Evolutionary conservation across 1,140 invertebrate species (phyloP), one percentile per base, ranked within the genome.

Genomic region (Odontomachus brunneus): DNA sequence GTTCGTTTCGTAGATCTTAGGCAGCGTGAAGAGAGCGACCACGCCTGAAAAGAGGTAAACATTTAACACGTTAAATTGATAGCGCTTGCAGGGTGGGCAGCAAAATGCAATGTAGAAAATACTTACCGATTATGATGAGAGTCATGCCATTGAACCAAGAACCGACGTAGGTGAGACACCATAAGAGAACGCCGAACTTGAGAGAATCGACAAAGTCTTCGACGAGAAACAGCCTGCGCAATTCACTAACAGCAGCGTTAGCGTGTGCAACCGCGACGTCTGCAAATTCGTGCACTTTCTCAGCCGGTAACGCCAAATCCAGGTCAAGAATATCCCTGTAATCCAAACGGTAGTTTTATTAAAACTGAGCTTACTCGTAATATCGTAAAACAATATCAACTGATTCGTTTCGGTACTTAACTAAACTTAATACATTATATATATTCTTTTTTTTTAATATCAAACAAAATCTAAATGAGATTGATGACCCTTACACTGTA

Each of bases 131-230:
- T 90, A 99, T 99, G 91, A 99, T 96, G 88, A 99, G 96, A 87
- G 98, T 99, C 96, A 99, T 97, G 92, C 98, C 98, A 95, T 99
- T 99, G 95, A 99, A 99, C 97, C 98, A 99, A 89, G 98, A 96
- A 88, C 99, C 99, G 89, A 99, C 95, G 93, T 99, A 99, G 38
- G 99, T 99, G 92, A 99, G 95, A 90, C 97, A 97, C 98, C 98
- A 99, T 90, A 99, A 95, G 85, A 98, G 94, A 83, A 98, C 96
- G 88, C 96, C 98, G 94, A 99, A 99, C 95, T 99, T 98, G 89
- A 98, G 96, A 57, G 98, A 99, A 94, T 99, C 98, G 75, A 99
- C 96, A 87, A 99, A 95, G 94, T 99, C 98, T 94, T 99, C 99
- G 89, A 99, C 98, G 82, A 99, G 95, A 94, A 99, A 99, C 86